A percentile compares a stretch with the other conserved stretches of the same genome.
These are phyloP conservation scores for Cryptoblepharus egeriae DNA, from an alignment of 2,797 vertebrate species.

Conservation along the genomic window DNA sequence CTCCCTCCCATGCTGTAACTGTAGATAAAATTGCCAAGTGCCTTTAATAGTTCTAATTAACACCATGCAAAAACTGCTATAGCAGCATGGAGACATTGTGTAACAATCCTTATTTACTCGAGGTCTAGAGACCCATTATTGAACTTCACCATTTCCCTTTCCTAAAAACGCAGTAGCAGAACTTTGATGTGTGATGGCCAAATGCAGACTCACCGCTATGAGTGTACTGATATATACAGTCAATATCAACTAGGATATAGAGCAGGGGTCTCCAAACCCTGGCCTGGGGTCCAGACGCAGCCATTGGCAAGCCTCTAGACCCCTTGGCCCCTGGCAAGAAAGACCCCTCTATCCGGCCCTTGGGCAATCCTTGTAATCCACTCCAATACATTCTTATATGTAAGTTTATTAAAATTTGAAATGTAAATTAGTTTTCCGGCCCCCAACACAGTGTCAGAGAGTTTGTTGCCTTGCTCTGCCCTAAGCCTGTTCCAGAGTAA, in stretches of 20 bases:
- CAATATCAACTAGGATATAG: conserved; percentile 51
- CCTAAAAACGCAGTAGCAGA: not conserved
- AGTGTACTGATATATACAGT: conserved; percentile 43
- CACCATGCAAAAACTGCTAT: not conserved
- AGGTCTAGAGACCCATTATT: not conserved
- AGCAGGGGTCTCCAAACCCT: too few relatives aligned
- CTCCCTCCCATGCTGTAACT: not conserved
- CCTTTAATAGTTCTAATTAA: conserved; percentile 21
- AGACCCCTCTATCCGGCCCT: too few relatives aligned
- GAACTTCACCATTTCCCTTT: conserved; percentile 46
- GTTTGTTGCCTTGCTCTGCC: too few relatives aligned
- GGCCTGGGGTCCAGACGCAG: too few relatives aligned
- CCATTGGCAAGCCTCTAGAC: too few relatives aligned
- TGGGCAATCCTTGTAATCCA: too few relatives aligned
- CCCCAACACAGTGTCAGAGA: too few relatives aligned
- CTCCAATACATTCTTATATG: too few relatives aligned
- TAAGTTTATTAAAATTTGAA: too few relatives aligned
- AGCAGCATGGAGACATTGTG: not conserved
- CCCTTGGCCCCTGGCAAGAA: too few relatives aligned
- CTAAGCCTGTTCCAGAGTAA: too few relatives aligned
- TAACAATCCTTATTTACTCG: not conserved
- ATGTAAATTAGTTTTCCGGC: too few relatives aligned
- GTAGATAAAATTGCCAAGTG: conserved; percentile 8
- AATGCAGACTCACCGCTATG: conserved; percentile 10
- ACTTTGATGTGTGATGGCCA: conserved; percentile 31